Conservation (phyloP, 1,140 invertebrate species). For the Drosophila pandora region DNA sequence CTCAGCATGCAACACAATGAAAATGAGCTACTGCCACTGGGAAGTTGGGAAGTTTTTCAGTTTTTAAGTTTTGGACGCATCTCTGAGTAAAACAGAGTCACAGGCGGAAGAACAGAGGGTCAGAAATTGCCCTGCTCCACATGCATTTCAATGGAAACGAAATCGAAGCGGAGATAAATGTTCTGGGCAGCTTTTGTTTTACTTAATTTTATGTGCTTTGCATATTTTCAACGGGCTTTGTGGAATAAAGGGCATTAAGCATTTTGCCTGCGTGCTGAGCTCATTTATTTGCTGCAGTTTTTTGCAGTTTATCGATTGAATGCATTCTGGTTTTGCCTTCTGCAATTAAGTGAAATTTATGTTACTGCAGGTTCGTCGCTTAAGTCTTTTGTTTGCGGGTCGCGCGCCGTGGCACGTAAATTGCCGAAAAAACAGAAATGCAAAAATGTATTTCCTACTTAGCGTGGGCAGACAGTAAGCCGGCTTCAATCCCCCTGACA, state of each 20-base stretch:
- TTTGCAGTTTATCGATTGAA: constrained; percentile 67
- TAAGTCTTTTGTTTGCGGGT: constrained; percentile 79
- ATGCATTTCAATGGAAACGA: constrained; percentile 69
- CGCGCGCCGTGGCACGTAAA: constrained; percentile 72
- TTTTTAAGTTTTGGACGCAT: constrained; percentile 4
- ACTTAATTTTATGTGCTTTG: constrained; percentile 80
- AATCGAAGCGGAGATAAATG: constrained; percentile 68
- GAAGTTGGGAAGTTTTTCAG: constrained; percentile 11
- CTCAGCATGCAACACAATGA: constrained; percentile 45
- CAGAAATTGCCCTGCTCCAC: constrained; percentile 39
- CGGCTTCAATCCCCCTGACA: constrained; percentile 1
- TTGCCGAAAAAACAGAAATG: constrained; percentile 50
- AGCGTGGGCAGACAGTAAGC: constrained; percentile 62
- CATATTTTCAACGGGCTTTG: constrained; percentile 48
- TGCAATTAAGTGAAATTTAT: constrained; percentile 82
- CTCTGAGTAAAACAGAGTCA: constrained; percentile 60
- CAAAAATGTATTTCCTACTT: constrained; percentile 71
- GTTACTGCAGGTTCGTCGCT: constrained; percentile 78
- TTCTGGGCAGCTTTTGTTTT: constrained; percentile 64
- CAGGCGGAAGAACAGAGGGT: constrained; percentile 40
- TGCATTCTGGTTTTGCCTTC: constrained; percentile 67
- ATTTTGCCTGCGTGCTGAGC: constrained; percentile 74
- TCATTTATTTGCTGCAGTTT: constrained; percentile 71
- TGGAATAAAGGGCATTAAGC: constrained; percentile 59
- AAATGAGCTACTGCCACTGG: constrained; percentile 69